phyloP scores from a whole-genome alignment of 2,113 vertebrate genomes.

The Zeus faber region DNA sequence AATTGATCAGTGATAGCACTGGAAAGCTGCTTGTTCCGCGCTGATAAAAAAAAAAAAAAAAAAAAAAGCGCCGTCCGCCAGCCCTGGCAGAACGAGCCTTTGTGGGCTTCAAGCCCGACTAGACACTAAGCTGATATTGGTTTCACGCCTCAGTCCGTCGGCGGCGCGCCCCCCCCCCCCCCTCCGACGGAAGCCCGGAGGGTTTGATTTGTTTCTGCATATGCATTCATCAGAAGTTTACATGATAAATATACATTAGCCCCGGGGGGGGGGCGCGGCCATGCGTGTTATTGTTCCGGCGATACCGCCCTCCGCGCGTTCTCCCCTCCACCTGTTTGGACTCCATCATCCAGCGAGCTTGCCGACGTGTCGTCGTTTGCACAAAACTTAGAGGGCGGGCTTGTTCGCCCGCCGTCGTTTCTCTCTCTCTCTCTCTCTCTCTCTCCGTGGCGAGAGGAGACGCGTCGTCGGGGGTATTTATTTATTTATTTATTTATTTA shows the following conservation, averaged over 20 bases:
- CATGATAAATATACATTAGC: constrained; percentile 76
- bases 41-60: too few species aligned
- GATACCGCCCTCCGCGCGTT: constrained; percentile 43
- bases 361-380: constrained; percentile 50
- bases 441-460: too few species aligned
- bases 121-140: constrained; percentile 78
- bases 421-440: too few species aligned
- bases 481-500: too few species aligned
- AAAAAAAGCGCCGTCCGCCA: constrained; percentile 58
- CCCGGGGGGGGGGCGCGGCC: constrained; percentile 46
- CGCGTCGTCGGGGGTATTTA: too few species aligned
- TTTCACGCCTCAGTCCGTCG: constrained; percentile 72
- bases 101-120: constrained; percentile 74
- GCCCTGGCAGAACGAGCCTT: constrained; percentile 74
- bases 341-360: constrained; percentile 51
- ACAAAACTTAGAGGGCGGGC: constrained; percentile 42
- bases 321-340: constrained; percentile 63
- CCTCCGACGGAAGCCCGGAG: constrained; percentile 57
- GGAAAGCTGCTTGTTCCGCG: constrained; percentile 68
- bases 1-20: constrained; percentile 61
- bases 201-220: constrained; percentile 77
- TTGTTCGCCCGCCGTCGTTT: not conserved
- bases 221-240: constrained; percentile 76
- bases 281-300: constrained; percentile 68
- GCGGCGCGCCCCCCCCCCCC: too few species aligned